Evolutionary conservation across 2,113 vertebrate species (phyloP).

Genomic region (Ellobius talpinus): DNA sequence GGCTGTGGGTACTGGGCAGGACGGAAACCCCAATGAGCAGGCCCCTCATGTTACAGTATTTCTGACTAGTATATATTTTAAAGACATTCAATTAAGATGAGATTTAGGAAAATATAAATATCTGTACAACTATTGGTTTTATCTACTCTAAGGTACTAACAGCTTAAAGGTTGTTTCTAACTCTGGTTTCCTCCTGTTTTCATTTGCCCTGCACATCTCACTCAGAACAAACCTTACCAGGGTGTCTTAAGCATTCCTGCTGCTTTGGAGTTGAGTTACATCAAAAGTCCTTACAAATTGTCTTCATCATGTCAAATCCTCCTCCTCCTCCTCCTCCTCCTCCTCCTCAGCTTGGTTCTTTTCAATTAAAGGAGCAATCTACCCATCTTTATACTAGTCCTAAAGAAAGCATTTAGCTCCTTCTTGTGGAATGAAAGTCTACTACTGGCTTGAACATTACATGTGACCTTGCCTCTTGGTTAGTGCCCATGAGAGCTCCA

Average conservation of each 20-base stretch:
- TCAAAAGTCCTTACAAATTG: background rate
- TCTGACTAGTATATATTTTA: background rate
- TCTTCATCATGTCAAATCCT: background rate
- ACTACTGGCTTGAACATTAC: background rate
- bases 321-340: background rate
- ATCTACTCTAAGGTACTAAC: background rate
- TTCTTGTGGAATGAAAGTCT: background rate
- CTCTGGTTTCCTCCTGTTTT: background rate
- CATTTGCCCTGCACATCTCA: background rate
- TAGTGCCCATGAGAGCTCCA: too few relatives aligned
- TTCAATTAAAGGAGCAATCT: background rate
- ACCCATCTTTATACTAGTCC: background rate
- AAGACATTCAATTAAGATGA: conserved; percentile 6
- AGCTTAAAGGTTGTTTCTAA: background rate
- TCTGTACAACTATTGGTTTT: background rate
- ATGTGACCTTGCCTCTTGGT: background rate
- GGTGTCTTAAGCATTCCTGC: background rate
- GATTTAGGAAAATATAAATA: conserved; percentile 14
- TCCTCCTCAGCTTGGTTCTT: background rate
- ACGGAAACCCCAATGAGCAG: too few relatives aligned
- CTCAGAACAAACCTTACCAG: background rate
- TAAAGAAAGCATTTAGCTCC: background rate
- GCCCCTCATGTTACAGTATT: too few relatives aligned
- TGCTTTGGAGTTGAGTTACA: background rate
- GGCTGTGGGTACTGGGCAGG: too few relatives aligned